Conservation (phyloP, 1,140 invertebrate species). For the Ericerus pela region DNA sequence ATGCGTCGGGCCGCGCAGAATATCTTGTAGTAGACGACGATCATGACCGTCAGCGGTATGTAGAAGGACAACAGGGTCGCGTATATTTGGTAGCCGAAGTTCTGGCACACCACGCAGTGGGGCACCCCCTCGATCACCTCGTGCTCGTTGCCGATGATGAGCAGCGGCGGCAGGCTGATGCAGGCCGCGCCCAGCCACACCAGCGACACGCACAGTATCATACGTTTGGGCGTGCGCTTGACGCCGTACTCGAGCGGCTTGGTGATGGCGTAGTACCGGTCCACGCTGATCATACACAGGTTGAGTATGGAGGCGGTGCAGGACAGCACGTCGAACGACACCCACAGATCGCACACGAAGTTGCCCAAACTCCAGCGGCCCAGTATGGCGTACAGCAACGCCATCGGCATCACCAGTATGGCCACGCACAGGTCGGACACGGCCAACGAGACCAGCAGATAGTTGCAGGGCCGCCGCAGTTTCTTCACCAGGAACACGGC, state of each 20-base stretch:
- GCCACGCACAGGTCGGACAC: conserved; percentile 74
- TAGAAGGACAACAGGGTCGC: conserved; percentile 82
- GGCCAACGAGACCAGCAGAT: conserved; percentile 77
- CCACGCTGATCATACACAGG: conserved; percentile 79
- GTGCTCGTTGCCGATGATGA: conserved; percentile 78
- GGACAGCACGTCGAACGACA: conserved; percentile 63
- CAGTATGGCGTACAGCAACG: conserved; percentile 60
- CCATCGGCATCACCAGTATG: conserved; percentile 71
- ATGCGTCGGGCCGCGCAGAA: conserved; percentile 68
- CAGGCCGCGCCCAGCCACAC: conserved; percentile 81
- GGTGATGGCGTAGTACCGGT: conserved; percentile 79
- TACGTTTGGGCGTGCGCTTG: conserved; percentile 65
- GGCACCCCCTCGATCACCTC: conserved; percentile 38
- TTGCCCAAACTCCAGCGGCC: conserved; percentile 72
- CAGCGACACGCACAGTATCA: conserved; percentile 67
- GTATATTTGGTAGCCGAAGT: conserved; percentile 69
- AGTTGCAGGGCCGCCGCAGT: conserved; percentile 66
- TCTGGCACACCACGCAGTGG: conserved; percentile 68
- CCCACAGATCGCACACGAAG: conserved; percentile 72
- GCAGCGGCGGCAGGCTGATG: conserved; percentile 71
- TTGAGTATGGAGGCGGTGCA: conserved; percentile 83
- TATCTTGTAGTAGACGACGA: conserved; percentile 82
- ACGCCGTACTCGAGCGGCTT: conserved; percentile 79
- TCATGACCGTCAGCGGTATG: conserved; percentile 75
- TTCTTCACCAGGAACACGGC: conserved; percentile 77